A percentile compares a stretch with the other conserved stretches of the same genome.
phyloP scores from a whole-genome alignment of 2,113 vertebrate species.

The Candoia aspera region DNA sequence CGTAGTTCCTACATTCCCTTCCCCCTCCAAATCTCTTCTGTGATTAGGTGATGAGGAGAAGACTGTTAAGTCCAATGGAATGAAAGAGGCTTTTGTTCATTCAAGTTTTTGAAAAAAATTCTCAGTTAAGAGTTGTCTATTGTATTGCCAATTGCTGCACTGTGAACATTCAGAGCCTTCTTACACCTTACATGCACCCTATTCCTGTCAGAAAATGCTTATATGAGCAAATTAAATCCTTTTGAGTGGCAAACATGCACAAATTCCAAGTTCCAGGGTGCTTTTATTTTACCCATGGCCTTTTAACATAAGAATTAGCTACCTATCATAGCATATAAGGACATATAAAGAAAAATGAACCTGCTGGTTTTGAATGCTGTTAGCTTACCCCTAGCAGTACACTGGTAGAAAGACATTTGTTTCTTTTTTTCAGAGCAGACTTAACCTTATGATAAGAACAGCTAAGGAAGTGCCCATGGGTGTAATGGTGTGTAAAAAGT shows the following conservation, averaged over 20 bases:
- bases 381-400: neutral
- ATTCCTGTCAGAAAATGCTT: constrained; percentile 48
- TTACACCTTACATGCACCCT: constrained; percentile 35
- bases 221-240: constrained; percentile 61
- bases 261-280: constrained; percentile 45
- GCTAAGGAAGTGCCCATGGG: neutral
- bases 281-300: constrained; percentile 50
- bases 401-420: neutral
- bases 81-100: constrained; percentile 1
- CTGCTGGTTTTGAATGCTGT: constrained; percentile 33
- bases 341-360: neutral
- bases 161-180: neutral
- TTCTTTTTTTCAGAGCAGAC: neutral
- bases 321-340: constrained; percentile 26
- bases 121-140: neutral
- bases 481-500: neutral
- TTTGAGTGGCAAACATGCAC: constrained; percentile 52
- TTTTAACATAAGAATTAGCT: constrained; percentile 41
- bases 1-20: neutral
- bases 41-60: neutral
- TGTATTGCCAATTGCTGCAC: neutral
- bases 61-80: neutral
- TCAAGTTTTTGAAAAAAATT: neutral
- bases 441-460: neutral
- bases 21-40: neutral